These are phyloP conservation scores for Sialis lutaria DNA, from an alignment of 2,888 invertebrate species.

Conservation along the genomic window DNA sequence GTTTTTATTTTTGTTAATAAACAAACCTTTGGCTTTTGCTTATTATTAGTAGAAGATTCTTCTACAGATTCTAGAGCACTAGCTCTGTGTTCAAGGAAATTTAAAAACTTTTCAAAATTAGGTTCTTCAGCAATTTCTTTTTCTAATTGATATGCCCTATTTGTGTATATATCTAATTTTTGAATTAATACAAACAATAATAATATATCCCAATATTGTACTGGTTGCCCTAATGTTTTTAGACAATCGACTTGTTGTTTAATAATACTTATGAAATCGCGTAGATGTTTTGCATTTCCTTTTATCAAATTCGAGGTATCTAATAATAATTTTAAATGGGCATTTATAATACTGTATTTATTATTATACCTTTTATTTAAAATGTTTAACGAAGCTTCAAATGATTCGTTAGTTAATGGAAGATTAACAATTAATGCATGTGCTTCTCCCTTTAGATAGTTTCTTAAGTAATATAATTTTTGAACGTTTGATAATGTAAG, in stretches of 20 bases:
- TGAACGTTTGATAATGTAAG: constrained; percentile 2
- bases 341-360: constrained; percentile 5
- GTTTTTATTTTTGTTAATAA: too few relatives aligned
- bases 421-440: constrained; percentile 6
- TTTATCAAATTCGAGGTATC: constrained; percentile 5
- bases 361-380: constrained; percentile 7
- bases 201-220: constrained; percentile 4
- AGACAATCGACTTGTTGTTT: constrained; percentile 7
- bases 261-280: constrained; percentile 7
- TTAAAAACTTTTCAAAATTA: constrained; percentile 6
- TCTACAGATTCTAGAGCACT: constrained; percentile 5
- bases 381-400: constrained; percentile 5
- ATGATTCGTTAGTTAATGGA: constrained; percentile 6
- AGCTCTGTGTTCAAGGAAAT: constrained; percentile 6
- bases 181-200: constrained; percentile 6
- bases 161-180: constrained; percentile 7
- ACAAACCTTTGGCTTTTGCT: not conserved
- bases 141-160: constrained; percentile 7
- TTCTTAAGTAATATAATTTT: constrained; percentile 6
- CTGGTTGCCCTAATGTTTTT: constrained; percentile 5
- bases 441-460: constrained; percentile 8
- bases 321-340: constrained; percentile 6
- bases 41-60: not conserved
- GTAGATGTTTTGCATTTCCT: constrained; percentile 1
- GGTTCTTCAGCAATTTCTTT: constrained; percentile 5